Evolutionary conservation across 2,113 vertebrate genomes (phyloP), one percentile per base, ranked within the genome.

Genomic region (Mixornis gularis): DNA sequence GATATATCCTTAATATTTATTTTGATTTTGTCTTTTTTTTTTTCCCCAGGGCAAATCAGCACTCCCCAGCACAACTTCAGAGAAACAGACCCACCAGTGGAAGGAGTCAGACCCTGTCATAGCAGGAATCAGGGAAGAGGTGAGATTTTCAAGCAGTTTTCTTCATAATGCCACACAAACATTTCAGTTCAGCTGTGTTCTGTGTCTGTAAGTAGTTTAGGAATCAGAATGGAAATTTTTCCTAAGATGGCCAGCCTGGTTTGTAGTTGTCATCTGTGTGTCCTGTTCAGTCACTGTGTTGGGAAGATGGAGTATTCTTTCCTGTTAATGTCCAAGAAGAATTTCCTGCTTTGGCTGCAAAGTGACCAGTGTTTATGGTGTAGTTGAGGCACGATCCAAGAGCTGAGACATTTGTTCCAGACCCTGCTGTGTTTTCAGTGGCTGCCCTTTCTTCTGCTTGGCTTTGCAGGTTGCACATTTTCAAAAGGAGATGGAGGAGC

Each of bases 401-500:
- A 77, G 48, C 80, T 34, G n/a, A 2, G 12, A 8, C 16, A 3
- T 38, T 78, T 62, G 20, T 92, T 79, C 38, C 65, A 86, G 51
- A 30, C 41, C 20, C 21, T 44, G 21, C 66, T 24, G 0, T 52
- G 44, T 82, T 62, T 12, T 16, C 56, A 64, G 17, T 32, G 36
- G 22, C 22, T 56, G 34, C 30, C 8, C n/a, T 72, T 68, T 71
- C 40, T 68, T 24, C 27, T 1, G 0, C 24, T 82, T 95, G 36
- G 49, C 79, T 71, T 38, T 34, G 25, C 91, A 99, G 99, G 99
- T 99, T 17, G 97, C 98, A 9, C 99, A 99, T 94, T 99, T 99
- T 87, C 98, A 99, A 92, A 99, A 99, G 95, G 99, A 99, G 94
- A 90, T 99, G 85, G 98, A 99, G 32, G 99, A 99, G 27, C 95